phyloP scores from a whole-genome alignment of 2,113 vertebrate species.

The Dipodomys merriami region DNA sequence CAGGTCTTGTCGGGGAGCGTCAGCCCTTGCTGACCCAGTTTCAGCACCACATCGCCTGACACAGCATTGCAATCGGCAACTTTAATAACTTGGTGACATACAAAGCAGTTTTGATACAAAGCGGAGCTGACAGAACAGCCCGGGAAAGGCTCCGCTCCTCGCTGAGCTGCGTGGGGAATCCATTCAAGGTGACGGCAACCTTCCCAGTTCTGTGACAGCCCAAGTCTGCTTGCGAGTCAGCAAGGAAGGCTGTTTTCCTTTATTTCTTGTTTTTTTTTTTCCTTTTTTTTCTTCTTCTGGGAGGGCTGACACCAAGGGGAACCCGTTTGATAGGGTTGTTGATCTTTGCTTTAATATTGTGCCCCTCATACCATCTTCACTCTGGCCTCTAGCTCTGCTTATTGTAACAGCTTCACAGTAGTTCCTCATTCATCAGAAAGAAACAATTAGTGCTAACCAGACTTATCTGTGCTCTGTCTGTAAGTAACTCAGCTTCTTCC shows the following conservation, averaged over 20 bases:
- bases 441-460: not conserved
- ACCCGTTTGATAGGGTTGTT: not conserved
- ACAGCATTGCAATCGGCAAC: constrained; percentile 77
- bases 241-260: not conserved
- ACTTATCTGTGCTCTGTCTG: not conserved
- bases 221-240: constrained; percentile 60
- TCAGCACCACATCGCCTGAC: constrained; percentile 70
- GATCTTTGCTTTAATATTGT: not conserved
- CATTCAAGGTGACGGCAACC: constrained; percentile 86
- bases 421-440: not conserved
- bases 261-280: too few relatives aligned
- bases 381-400: not conserved
- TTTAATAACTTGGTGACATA: constrained; percentile 87
- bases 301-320: not conserved
- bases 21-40: constrained; percentile 83
- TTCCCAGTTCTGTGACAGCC: constrained; percentile 56
- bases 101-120: constrained; percentile 87
- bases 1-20: constrained; percentile 65
- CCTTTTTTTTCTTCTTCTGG: constrained; percentile 46
- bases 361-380: not conserved
- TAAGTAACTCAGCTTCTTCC: not conserved
- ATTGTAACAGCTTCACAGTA: not conserved
- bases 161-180: constrained; percentile 80
- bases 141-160: constrained; percentile 72
- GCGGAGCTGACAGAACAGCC: constrained; percentile 85